Base-by-base conservation (phyloP, 2,888 invertebrate genomes). In the Nomada flava region DNA sequence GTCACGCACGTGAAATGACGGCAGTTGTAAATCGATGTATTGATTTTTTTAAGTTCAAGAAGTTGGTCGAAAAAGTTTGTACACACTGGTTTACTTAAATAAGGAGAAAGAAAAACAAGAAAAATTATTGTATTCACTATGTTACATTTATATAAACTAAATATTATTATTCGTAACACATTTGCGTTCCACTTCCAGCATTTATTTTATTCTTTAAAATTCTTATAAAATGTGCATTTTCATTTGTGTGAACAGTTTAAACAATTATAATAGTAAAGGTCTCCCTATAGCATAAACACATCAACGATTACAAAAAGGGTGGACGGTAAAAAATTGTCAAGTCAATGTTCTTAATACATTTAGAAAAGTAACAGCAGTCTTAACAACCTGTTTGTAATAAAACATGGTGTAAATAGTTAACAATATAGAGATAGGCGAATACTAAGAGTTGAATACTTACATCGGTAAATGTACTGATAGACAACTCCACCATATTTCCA, bases 401-500 rank as follows among this genome's bases (percentile, higher is more conserved):
- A 10, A 44, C 9, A 15, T 13, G 10, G 7, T 36, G 36, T 36
- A 36, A 36, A 36, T 36, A 36, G 36, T 36, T 5, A 36, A 36
- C 36, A 36, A 36, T 36, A 36, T 36, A 36, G 0, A 36, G 36
- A 7, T 7, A 36, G 36, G 36, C 36, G 7, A 36, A 36, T 7
- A 36, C 0, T 36, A 53, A 0, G 36, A 10, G 5, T 57, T 36
- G 0, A 0, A 55, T 75, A 73, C 86, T 86, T 23, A 86, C 86
- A 36, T 53, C 72, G 29, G 59, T 86, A 73, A 92, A 92, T 47
- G 86, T 89, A 15, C 55, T 69, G 15, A 91, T 65, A 2, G 91
- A 92, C 10, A 92, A 64, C 36, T 88, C 83, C 10, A 90, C 80
- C 71, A 92, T 78, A 72, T 89, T 91, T 57, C 91, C 92, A 42